Percentiles rank a stretch among this genome's conserved stretches.
Conservation (phyloP, 1,140 invertebrate species). For the Papilio helenus region DNA sequence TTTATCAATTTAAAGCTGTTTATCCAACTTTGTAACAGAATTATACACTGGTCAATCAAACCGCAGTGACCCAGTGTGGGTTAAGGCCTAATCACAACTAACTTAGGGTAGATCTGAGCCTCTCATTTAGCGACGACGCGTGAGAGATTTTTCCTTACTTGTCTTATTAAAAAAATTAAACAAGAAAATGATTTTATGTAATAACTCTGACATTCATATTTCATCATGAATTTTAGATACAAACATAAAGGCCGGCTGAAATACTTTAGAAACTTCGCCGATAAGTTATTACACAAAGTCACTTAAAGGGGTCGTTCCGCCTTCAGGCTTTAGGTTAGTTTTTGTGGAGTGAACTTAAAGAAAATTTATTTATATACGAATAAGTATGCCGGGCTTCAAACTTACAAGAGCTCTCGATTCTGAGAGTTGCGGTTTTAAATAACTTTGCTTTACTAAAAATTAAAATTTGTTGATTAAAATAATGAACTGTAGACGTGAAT, state of each 20-base stretch:
- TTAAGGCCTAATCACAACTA: no score
- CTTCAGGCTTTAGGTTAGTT: conserved; percentile 18
- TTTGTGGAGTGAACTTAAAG: conserved; percentile 15
- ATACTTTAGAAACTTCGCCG: background rate
- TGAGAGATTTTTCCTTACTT: no score
- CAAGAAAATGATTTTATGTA: background rate
- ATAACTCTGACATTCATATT: background rate
- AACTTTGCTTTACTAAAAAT: background rate
- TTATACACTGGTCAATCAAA: no score
- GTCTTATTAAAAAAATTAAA: no score
- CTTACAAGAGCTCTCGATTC: conserved; percentile 18
- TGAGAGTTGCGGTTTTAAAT: conserved; percentile 12
- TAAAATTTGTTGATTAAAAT: background rate
- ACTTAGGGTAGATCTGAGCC: no score
- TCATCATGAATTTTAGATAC: conserved; percentile 5
- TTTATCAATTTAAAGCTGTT: no score
- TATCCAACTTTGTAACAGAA: no score
- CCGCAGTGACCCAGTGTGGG: no score
- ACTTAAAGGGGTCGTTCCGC: conserved; percentile 1
- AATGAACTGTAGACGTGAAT: no score
- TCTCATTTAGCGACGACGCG: no score
- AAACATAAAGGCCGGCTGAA: background rate
- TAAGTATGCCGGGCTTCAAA: conserved; percentile 14
- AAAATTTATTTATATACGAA: conserved; percentile 27
- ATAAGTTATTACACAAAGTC: conserved; percentile 19